A percentile compares a stretch with the other conserved stretches of the same genome.
phyloP scores from a whole-genome alignment of 92 coral and sea anemone genomes.

The Phymanthus crucifer region DNA sequence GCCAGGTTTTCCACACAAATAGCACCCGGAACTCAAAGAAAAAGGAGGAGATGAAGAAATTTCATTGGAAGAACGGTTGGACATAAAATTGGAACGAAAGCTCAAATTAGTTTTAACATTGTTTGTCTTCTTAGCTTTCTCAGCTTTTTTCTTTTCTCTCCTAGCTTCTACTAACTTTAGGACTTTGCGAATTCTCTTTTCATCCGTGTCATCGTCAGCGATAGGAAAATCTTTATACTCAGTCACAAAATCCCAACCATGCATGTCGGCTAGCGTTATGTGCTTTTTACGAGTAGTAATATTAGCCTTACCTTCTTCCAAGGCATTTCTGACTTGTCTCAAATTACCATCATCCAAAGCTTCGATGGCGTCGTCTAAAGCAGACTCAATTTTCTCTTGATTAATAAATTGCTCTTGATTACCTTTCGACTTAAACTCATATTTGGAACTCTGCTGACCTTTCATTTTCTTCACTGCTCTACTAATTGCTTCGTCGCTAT shows the following conservation, averaged over 20 bases:
- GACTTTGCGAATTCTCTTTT: conserved; percentile 36
- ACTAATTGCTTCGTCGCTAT: too few species aligned
- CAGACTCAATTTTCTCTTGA: too few species aligned
- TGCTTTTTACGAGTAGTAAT: too few species aligned
- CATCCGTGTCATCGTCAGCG: conserved; percentile 42
- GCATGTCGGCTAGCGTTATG: too few species aligned
- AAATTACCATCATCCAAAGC: too few species aligned
- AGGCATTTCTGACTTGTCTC: too few species aligned
- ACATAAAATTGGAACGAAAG: not conserved
- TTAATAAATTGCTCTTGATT: too few species aligned
- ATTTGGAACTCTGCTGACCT: too few species aligned
- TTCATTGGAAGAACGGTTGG: not conserved
- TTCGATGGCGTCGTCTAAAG: too few species aligned
- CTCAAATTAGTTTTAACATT: conserved; percentile 13
- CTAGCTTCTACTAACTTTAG: conserved; percentile 13
- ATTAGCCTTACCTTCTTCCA: too few species aligned
- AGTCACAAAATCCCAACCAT: conserved; percentile 12
- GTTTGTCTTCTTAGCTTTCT: conserved; percentile 25
- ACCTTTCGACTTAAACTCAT: too few species aligned
- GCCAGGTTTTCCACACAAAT: conserved; percentile 41
- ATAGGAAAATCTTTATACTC: conserved; percentile 35
- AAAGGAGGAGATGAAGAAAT: not conserved
- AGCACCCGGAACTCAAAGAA: conserved; percentile 15
- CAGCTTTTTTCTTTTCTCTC: conserved; percentile 38
- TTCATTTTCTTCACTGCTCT: too few species aligned